These are phyloP conservation scores for Sebastolobus alascanus DNA, from an alignment of 2,797 vertebrate species.

Conservation along the genomic window DNA sequence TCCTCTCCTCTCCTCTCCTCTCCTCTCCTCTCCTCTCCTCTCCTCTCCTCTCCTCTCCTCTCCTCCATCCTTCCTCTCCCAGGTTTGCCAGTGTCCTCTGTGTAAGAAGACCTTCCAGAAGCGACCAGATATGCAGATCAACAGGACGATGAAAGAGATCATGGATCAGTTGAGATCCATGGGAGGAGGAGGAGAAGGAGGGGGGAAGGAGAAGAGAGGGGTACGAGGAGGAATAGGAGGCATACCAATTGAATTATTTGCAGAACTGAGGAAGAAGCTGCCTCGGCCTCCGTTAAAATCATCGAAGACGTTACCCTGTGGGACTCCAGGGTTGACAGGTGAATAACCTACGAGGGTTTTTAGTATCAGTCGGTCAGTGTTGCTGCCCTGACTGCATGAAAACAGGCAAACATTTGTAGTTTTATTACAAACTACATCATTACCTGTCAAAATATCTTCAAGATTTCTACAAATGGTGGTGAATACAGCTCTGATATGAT, in stretches of 20 bases:
- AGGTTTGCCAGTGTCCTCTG: conserved; percentile 83
- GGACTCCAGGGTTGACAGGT: conserved; percentile 20
- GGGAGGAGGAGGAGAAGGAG: conserved; percentile 10
- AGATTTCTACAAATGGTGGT: background rate
- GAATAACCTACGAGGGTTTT: background rate
- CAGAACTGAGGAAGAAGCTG: conserved; percentile 64
- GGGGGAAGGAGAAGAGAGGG: background rate
- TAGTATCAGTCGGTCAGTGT: background rate
- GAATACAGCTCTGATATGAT: background rate
- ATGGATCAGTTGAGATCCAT: conserved; percentile 81
- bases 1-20: too few species aligned
- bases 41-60: background rate
- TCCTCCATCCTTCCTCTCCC: background rate
- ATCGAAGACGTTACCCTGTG: fast-evolving
- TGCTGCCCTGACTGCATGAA: background rate
- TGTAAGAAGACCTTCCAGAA: conserved; percentile 81
- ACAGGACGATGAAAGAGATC: conserved; percentile 85
- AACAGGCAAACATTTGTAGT: background rate
- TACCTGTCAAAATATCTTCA: background rate
- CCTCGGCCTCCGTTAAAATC: background rate
- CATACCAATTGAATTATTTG: conserved; percentile 19
- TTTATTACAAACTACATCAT: background rate
- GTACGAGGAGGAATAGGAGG: conserved; percentile 3
- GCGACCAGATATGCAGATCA: conserved; percentile 82
- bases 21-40: too few species aligned